Conservation (phyloP, 2,888 invertebrate genomes). For the Criorhina ranunculi region DNA sequence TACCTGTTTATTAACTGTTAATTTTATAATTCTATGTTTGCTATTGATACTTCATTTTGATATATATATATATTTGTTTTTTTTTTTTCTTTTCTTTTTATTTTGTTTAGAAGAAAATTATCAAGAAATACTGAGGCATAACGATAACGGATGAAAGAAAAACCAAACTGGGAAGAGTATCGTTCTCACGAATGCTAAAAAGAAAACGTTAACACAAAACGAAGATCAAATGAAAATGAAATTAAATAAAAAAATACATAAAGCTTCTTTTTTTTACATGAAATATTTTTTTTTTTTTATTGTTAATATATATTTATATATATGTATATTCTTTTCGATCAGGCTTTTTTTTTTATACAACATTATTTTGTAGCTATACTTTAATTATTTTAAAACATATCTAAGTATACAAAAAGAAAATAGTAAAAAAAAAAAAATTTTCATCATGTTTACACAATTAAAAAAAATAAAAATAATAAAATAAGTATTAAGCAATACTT, state of each 20-base stretch:
- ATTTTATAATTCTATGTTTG: constrained; percentile 47
- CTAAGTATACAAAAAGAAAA: constrained; percentile 22
- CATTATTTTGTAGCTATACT: constrained; percentile 34
- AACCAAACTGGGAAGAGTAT: neutral
- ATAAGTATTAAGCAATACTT: constrained; percentile 7
- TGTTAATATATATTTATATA: constrained; percentile 52
- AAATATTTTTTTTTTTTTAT: constrained; percentile 44
- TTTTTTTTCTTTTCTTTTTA: too few species aligned
- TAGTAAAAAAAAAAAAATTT: constrained; percentile 14
- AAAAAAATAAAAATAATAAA: constrained; percentile 23
- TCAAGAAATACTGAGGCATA: constrained; percentile 23
- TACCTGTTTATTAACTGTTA: constrained; percentile 38
- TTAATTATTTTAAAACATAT: constrained; percentile 32
- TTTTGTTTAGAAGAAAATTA: constrained; percentile 17
- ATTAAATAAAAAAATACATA: constrained; percentile 16
- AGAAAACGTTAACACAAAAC: neutral
- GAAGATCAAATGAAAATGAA: constrained; percentile 24
- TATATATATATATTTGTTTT: too few species aligned
- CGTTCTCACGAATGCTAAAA: neutral
- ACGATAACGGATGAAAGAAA: constrained; percentile 26
- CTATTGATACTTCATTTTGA: constrained; percentile 59
- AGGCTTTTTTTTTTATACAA: constrained; percentile 55
- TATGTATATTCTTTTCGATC: constrained; percentile 58
- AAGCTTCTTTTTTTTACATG: constrained; percentile 4
- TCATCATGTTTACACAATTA: constrained; percentile 30